Base-by-base conservation (phyloP, 2,113 vertebrate genomes). In the Corythornis madagascariensis region DNA sequence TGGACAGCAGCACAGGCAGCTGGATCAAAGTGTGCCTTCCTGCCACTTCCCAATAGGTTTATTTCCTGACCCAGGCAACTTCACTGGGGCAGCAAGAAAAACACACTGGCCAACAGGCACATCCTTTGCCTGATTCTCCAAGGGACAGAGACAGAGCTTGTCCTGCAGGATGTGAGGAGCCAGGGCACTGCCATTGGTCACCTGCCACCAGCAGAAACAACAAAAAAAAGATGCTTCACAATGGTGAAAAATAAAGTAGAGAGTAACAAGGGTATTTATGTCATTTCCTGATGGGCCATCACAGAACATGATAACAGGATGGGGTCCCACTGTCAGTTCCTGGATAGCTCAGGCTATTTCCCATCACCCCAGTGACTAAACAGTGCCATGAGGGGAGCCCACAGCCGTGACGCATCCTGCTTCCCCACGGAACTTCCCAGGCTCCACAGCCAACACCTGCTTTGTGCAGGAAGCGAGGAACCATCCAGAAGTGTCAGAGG, bases 261-360 rank as follows among this genome's bases (percentile, higher is more conserved):
- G 88, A 74, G 65, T 50, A 86, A 69, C 0, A 7, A 92, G 85
- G 42, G 92, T 93, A 84, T 91, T 96, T 95, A 83, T 92, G 95
- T 97, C 96, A 97, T 97, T 96, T 97, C 97, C 95, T 96, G 94
- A 86, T 45, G 87, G 90, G 69, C 88, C 81, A 92, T 94, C 95
- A 47, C 63, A 70, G 60, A 90, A 83, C 94, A 74, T 96, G 97
- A 97, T 96, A 97, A 97, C 97, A 97, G 97, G 97, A 97, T 96
- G 94, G 94, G 93, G 92, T 96, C 94, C 86, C 81, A 56, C 83
- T 96, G 95, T 96, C 94, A 95, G 95, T 96, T 97, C 95, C 96
- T 83, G 95, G 94, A 95, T 82, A 88, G 87, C 83, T 91, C 61
- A 86, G 87, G 78, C 96, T 82, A 76, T 96, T 97, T 97, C 96